These are phyloP conservation scores for Herpailurus yagouaroundi DNA, from an alignment of 2,113 vertebrate species.

Conservation along the genomic window DNA sequence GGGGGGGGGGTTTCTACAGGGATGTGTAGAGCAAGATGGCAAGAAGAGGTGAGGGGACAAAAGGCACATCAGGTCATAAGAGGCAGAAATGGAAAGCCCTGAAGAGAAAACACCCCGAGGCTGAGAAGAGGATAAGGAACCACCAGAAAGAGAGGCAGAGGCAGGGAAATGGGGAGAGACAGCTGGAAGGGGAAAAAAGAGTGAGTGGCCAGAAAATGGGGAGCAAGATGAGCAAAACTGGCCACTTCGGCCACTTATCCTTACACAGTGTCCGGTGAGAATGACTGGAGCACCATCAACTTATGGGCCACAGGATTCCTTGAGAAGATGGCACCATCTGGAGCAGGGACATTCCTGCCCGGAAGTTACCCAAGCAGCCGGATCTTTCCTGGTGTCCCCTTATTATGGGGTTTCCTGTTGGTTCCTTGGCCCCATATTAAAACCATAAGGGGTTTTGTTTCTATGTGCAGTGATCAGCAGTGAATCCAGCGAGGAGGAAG, in stretches of 20 bases:
- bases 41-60: neutral
- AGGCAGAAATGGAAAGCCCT: neutral
- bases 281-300: neutral
- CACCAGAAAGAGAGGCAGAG: neutral
- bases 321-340: neutral
- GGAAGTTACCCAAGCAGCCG: neutral
- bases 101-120: neutral
- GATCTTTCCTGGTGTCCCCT: neutral
- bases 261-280: neutral
- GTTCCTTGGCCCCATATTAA: neutral
- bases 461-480: neutral
- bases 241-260: neutral
- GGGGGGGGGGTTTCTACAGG: neutral
- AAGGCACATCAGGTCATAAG: neutral
- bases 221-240: neutral
- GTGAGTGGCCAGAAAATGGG: neutral
- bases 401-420: neutral
- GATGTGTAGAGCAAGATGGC: neutral
- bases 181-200: neutral
- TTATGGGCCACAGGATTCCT: neutral
- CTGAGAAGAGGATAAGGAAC: neutral
- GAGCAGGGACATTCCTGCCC: neutral
- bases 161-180: neutral
- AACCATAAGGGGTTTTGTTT: neutral
- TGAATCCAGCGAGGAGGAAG: neutral